Conservation (phyloP, 2,797 vertebrate species). For the Sebastes hopkinsi region DNA sequence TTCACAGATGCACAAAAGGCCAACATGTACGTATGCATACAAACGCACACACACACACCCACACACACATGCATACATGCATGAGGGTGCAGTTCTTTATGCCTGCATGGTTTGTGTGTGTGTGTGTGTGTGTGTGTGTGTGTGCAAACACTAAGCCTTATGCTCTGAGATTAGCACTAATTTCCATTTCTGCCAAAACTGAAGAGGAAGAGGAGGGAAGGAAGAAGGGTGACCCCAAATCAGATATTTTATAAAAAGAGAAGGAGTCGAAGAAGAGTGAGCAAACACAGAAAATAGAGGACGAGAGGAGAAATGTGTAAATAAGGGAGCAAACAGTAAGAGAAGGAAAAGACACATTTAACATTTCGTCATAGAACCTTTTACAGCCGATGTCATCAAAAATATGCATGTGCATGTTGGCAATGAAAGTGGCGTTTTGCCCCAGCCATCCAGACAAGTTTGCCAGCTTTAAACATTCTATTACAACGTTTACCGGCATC, state of each 20-base stretch:
- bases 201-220: background rate
- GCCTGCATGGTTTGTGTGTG: too few species aligned
- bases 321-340: background rate
- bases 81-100: too few species aligned
- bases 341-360: background rate
- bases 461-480: too few species aligned
- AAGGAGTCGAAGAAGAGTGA: background rate
- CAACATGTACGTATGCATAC: background rate
- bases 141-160: background rate
- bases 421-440: too few species aligned
- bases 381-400: too few species aligned
- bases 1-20: background rate
- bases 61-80: background rate
- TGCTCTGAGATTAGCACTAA: slow-evolving; percentile 38
- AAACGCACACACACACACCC: background rate
- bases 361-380: background rate
- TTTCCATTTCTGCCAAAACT: slow-evolving; percentile 43
- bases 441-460: too few species aligned
- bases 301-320: background rate
- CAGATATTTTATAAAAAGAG: background rate
- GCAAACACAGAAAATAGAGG: background rate
- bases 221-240: background rate
- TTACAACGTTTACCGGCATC: too few species aligned
- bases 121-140: background rate
- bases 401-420: too few species aligned